A percentile compares a stretch with the other conserved stretches of the same genome.
Evolutionary conservation across 2,888 invertebrate genomes (phyloP).

Genomic region (Cyrtodaria siliqua): DNA sequence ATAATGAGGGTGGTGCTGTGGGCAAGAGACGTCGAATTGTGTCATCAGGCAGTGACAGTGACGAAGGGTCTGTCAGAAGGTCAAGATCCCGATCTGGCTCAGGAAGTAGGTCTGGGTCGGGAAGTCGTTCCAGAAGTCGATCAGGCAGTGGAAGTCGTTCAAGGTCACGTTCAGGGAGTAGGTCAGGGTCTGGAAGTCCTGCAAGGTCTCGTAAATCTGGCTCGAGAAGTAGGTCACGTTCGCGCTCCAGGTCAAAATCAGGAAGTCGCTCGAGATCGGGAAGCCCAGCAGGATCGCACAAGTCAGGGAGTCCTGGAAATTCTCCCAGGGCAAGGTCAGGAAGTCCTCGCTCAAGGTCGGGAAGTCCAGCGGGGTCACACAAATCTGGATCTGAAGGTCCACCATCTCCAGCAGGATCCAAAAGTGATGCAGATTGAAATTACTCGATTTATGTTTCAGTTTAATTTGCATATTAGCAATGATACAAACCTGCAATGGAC

Average conservation of each 20-base stretch:
- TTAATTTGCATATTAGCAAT: no score
- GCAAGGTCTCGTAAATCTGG: slow-evolving; percentile 49
- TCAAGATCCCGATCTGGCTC: slow-evolving; percentile 85
- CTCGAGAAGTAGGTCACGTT: slow-evolving; percentile 58
- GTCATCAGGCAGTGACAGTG: slow-evolving; percentile 83
- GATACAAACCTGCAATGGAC: no score
- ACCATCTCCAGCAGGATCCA: slow-evolving; percentile 55
- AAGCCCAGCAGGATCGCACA: slow-evolving; percentile 70
- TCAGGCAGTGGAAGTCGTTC: slow-evolving; percentile 57
- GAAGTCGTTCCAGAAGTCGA: slow-evolving; percentile 45
- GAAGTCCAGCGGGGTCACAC: slow-evolving; percentile 47
- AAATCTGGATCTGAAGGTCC: slow-evolving; percentile 35
- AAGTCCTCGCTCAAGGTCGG: slow-evolving; percentile 50
- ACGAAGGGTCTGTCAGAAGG: slow-evolving; percentile 72
- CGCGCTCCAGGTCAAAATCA: slow-evolving; percentile 55
- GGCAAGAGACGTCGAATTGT: slow-evolving; percentile 81
- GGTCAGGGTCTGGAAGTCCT: slow-evolving; percentile 36
- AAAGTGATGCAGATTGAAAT: slow-evolving; percentile 50
- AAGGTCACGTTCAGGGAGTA: slow-evolving; percentile 45
- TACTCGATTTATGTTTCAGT: no score
- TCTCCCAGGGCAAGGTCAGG: slow-evolving; percentile 44
- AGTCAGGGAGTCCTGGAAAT: slow-evolving; percentile 82
- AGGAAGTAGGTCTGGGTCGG: slow-evolving; percentile 83
- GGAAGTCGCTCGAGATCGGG: slow-evolving; percentile 72
- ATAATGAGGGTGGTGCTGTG: slow-evolving; percentile 71